Conservation (phyloP, 2,797 vertebrate species). For the Propithecus perrieri region DNA sequence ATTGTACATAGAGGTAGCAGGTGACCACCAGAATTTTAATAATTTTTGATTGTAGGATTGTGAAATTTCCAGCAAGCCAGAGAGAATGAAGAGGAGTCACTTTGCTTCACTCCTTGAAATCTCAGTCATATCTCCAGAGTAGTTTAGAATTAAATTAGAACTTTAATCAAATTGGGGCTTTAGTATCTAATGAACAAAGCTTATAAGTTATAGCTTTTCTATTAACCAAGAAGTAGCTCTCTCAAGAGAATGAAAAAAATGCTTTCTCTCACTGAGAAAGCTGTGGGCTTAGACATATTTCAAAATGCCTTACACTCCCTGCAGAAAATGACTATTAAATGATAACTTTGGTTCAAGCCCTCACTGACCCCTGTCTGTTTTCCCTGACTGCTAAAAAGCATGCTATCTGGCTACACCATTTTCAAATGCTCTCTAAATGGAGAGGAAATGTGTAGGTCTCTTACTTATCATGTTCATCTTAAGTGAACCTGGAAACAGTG, state of each 20-base stretch:
- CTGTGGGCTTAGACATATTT: background rate
- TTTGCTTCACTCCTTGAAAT: background rate
- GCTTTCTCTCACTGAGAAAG: background rate
- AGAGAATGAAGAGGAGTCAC: background rate
- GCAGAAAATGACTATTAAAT: background rate
- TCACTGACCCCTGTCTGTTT: background rate
- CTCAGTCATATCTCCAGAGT: background rate
- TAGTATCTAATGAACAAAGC: background rate
- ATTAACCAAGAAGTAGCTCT: background rate
- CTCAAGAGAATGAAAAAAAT: background rate
- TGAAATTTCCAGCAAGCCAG: background rate
- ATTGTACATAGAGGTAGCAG: fast-evolving
- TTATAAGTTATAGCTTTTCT: background rate
- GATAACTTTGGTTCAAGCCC: background rate
- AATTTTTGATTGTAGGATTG: background rate
- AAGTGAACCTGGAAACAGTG: background rate
- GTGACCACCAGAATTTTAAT: background rate
- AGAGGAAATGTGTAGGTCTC: background rate
- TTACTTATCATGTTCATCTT: background rate
- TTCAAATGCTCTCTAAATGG: background rate
- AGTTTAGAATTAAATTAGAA: background rate
- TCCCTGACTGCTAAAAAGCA: background rate
- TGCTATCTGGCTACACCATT: background rate
- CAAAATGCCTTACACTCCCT: background rate
- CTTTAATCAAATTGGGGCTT: background rate